Evolutionary conservation across 2,888 invertebrate species (phyloP).

Genomic region (Mythimna vitellina): DNA sequence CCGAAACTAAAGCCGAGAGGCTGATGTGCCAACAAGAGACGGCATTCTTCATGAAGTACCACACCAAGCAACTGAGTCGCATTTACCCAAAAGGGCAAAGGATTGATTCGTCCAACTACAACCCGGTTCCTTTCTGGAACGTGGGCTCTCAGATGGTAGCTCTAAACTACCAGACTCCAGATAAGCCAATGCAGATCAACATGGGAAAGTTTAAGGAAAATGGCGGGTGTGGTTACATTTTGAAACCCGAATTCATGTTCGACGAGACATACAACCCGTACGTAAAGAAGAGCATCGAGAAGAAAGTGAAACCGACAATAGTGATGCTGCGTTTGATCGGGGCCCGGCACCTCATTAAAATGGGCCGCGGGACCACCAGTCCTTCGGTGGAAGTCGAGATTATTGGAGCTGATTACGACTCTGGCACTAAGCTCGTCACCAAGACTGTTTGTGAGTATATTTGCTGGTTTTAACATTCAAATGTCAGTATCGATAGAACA

Average conservation of each 20-base stretch:
- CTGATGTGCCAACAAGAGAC: constrained; percentile 95
- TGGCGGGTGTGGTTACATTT: constrained; percentile 97
- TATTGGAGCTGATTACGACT: constrained; percentile 96
- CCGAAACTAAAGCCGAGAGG: constrained; percentile 98
- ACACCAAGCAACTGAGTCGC: constrained; percentile 96
- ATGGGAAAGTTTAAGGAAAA: constrained; percentile 98
- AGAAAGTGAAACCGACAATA: constrained; percentile 85
- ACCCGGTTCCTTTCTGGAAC: constrained; percentile 98
- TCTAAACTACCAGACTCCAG: constrained; percentile 98
- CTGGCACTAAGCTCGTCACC: constrained; percentile 95
- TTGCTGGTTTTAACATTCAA: not conserved
- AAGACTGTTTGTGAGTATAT: constrained; percentile 94
- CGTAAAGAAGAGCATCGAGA: constrained; percentile 91
- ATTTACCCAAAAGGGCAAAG: constrained; percentile 99
- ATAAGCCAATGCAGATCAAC: constrained; percentile 99
- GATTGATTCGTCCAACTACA: constrained; percentile 99
- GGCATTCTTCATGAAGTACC: constrained; percentile 94
- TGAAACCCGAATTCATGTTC: constrained; percentile 97
- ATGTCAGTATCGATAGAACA: not conserved
- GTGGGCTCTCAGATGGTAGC: constrained; percentile 99
- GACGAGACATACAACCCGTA: constrained; percentile 95
- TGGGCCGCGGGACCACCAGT: constrained; percentile 95
- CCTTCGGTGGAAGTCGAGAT: constrained; percentile 98
- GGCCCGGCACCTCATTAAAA: constrained; percentile 96
- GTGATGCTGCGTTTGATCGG: constrained; percentile 95